phyloP scores from a whole-genome alignment of 2,888 invertebrate genomes.

The Scaeva pyrastri region DNA sequence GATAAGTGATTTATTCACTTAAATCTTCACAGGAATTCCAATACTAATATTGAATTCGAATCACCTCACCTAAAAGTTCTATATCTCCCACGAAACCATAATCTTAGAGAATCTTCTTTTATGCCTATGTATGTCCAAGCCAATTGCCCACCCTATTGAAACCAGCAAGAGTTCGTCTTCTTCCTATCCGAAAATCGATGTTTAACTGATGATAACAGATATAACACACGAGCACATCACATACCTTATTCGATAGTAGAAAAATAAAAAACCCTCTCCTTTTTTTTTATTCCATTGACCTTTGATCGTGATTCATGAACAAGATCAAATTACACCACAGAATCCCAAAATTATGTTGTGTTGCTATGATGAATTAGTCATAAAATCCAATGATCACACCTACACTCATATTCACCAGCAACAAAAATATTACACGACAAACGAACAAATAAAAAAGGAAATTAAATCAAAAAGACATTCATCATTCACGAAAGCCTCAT shows the following conservation, averaged over 20 bases:
- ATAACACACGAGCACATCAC: conserved; percentile 1
- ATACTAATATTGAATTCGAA: too few species aligned
- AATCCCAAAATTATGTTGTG: conserved; percentile 48
- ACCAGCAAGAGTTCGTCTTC: conserved; percentile 66
- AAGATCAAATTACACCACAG: conserved; percentile 68
- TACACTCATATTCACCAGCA: conserved; percentile 34
- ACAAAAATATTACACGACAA: too few species aligned
- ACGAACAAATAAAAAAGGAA: conserved; percentile 23
- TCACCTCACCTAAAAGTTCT: conserved; percentile 38
- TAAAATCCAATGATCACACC: conserved; percentile 50
- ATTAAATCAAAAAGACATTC: conserved; percentile 70
- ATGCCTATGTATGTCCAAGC: background rate
- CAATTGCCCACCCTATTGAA: conserved; percentile 51
- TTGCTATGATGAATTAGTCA: conserved; percentile 68
- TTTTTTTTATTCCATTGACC: conserved; percentile 63
- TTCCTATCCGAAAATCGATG: conserved; percentile 39
- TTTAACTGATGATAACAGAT: conserved; percentile 42
- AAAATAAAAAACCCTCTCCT: conserved; percentile 44
- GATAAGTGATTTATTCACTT: conserved; percentile 59
- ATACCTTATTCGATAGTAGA: background rate
- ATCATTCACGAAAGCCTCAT: conserved; percentile 45
- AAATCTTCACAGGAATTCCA: conserved; percentile 67
- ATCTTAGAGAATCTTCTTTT: conserved; percentile 19
- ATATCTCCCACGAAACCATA: conserved; percentile 54
- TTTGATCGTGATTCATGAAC: conserved; percentile 70